Conservation (phyloP, 2,797 vertebrate genomes). For the Mus minutoides region DNA sequence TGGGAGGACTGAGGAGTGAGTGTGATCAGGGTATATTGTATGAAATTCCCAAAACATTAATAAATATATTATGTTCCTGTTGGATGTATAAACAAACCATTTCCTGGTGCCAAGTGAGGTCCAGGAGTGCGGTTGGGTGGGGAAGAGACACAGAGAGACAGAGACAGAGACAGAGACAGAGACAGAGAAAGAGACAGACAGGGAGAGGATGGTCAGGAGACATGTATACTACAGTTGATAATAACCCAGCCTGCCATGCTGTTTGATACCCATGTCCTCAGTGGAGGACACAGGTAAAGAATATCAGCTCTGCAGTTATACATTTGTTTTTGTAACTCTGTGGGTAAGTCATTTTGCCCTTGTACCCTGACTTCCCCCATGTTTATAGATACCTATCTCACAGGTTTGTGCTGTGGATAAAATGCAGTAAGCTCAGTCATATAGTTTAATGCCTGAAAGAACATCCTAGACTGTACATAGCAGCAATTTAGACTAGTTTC, state of each 20-base stretch:
- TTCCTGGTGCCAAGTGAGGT: neutral
- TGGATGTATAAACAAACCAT: neutral
- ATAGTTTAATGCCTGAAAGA: neutral
- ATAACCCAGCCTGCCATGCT: neutral
- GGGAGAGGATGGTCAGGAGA: neutral
- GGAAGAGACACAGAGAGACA: too few species aligned
- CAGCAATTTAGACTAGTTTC: neutral
- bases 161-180: too few species aligned
- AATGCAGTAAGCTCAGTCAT: neutral
- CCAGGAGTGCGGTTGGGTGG: too few species aligned
- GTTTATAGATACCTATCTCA: neutral
- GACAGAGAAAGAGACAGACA: too few species aligned
- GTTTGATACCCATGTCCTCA: neutral
- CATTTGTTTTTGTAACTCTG: neutral
- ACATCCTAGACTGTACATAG: too few species aligned
- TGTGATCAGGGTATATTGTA: neutral
- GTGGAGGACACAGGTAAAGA: neutral
- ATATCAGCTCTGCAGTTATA: neutral
- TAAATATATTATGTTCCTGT: neutral
- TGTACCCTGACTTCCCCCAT: neutral
- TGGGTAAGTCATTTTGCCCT: neutral
- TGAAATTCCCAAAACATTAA: neutral
- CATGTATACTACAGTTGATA: rapidly evolving
- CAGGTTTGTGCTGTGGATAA: neutral
- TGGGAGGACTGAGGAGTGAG: neutral